Conservation (phyloP, 2,113 vertebrate genomes). For the Damaliscus lunatus region DNA sequence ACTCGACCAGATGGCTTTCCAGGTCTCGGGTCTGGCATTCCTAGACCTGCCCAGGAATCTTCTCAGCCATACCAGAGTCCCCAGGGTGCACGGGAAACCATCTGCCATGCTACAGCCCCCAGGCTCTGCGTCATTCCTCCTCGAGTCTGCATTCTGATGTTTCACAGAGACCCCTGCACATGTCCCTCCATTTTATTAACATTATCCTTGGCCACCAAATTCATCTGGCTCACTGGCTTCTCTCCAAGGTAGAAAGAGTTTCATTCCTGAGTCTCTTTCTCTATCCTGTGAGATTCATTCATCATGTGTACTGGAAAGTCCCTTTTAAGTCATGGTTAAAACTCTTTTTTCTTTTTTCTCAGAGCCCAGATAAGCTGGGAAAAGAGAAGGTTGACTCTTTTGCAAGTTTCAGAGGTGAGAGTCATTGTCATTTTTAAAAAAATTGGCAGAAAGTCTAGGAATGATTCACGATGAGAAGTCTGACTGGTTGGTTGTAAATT, state of each 20-base stretch:
- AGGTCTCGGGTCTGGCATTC: slow-evolving; percentile 21
- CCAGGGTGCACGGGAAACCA: neutral
- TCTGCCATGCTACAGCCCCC: neutral
- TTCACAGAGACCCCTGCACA: neutral
- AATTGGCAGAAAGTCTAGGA: slow-evolving; percentile 57
- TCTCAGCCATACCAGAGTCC: neutral
- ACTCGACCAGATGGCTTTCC: neutral
- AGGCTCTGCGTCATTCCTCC: neutral
- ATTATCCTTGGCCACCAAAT: neutral
- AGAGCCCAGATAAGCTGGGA: slow-evolving; percentile 21
- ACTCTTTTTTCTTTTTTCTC: neutral
- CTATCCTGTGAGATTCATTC: slow-evolving; percentile 14
- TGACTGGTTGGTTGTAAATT: slow-evolving; percentile 48
- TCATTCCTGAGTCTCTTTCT: neutral
- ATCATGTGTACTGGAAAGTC: slow-evolving; percentile 48
- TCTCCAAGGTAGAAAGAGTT: slow-evolving; percentile 38
- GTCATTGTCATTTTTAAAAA: slow-evolving; percentile 43
- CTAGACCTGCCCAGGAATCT: slow-evolving; percentile 3
- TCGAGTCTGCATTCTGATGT: neutral
- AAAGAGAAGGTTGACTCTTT: slow-evolving; percentile 34
- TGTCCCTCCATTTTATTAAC: neutral
- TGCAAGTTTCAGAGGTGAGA: slow-evolving; percentile 65
- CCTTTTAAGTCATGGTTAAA: slow-evolving; percentile 38
- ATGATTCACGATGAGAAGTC: slow-evolving; percentile 66
- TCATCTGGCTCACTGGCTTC: neutral